Percentiles rank a stretch among this genome's conserved stretches.
These are phyloP conservation scores for Clarias fuscus DNA, from an alignment of 2,797 vertebrate species.

Conservation along the genomic window DNA sequence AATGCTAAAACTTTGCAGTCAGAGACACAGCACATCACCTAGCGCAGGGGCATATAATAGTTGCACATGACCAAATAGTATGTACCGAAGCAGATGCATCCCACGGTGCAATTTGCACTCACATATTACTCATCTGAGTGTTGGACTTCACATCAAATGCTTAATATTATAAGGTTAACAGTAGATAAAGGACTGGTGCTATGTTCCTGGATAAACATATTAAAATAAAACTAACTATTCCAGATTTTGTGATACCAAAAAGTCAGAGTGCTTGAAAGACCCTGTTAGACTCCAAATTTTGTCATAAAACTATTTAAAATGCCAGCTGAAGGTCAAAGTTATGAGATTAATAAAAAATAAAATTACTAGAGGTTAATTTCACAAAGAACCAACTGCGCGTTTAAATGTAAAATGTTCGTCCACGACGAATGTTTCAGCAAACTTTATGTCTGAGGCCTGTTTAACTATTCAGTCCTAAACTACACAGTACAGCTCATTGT, in stretches of 20 bases:
- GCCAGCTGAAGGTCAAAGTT: neutral
- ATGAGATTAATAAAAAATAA: neutral
- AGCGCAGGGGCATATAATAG: too few relatives aligned
- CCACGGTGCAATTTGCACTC: neutral
- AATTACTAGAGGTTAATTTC: conserved; percentile 17
- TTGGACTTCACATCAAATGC: neutral
- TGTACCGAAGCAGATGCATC: neutral
- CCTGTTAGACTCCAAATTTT: neutral
- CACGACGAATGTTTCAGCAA: neutral
- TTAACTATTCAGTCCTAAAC: neutral
- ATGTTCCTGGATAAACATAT: neutral
- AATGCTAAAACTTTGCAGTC: neutral
- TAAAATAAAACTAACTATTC: too few relatives aligned
- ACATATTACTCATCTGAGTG: neutral
- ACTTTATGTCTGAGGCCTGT: neutral
- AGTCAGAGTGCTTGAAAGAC: neutral
- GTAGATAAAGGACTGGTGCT: neutral
- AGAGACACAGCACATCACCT: neutral
- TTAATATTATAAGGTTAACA: neutral
- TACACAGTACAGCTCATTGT: neutral
- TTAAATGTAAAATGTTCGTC: neutral
- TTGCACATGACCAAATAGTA: neutral
- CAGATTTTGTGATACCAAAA: neutral
- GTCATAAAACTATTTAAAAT: conserved; percentile 20
- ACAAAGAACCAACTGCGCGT: neutral